Conservation (phyloP, 2,113 vertebrate species). For the Glaucomys volans region DNA sequence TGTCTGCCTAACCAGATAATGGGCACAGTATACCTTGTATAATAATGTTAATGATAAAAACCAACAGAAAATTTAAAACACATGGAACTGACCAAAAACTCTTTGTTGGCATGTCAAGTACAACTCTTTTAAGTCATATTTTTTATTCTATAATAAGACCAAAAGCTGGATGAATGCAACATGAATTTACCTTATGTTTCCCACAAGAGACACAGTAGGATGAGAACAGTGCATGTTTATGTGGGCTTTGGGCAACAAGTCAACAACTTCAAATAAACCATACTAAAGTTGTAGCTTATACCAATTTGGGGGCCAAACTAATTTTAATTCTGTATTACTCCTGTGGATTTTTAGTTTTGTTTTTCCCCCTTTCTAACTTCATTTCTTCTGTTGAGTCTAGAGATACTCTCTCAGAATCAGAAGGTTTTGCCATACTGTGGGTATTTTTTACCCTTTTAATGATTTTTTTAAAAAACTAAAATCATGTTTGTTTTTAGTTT, state of each 20-base stretch:
- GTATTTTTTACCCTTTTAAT: neutral
- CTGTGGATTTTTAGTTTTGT: neutral
- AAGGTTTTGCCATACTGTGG: neutral
- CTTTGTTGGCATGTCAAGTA: neutral
- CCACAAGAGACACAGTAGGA: slow-evolving; percentile 35
- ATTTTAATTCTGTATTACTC: slow-evolving; percentile 36
- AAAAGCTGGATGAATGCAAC: slow-evolving; percentile 21
- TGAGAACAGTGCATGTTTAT: slow-evolving; percentile 46
- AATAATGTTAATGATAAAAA: slow-evolving; percentile 50
- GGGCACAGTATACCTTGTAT: neutral
- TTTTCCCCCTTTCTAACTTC: neutral
- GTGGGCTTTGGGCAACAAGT: slow-evolving; percentile 17
- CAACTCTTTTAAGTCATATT: neutral
- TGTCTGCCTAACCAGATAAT: slow-evolving; percentile 52
- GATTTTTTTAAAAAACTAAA: slow-evolving; percentile 18
- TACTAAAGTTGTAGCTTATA: neutral
- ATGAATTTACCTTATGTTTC: slow-evolving; percentile 60
- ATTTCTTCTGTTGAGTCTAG: slow-evolving; percentile 11
- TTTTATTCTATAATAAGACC: slow-evolving; percentile 5
- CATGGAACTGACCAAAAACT: slow-evolving; percentile 18
- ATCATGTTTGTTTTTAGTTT: neutral
- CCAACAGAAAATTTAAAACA: slow-evolving; percentile 48
- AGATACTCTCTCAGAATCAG: neutral
- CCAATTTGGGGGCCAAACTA: slow-evolving; percentile 1
- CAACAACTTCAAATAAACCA: slow-evolving; percentile 47